Conservation (phyloP, 2,113 vertebrate species). For the Opisthocomus hoazin region DNA sequence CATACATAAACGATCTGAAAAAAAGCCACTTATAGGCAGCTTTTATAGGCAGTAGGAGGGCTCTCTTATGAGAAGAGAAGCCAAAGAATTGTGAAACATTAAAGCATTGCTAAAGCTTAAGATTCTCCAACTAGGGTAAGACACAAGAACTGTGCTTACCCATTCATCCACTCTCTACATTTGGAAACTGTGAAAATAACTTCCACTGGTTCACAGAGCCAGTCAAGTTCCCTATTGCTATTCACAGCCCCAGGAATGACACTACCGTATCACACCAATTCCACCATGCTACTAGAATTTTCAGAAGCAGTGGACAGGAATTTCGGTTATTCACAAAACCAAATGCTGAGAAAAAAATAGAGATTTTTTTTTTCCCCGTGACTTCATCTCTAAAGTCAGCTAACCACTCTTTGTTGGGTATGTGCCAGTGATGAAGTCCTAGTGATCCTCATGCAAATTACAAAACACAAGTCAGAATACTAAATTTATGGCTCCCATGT, state of each 20-base stretch:
- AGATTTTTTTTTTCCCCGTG: not conserved
- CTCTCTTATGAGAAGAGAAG: not conserved
- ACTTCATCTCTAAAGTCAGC: not conserved
- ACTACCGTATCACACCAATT: not conserved
- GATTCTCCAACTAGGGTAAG: not conserved
- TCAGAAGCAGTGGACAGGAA: not conserved
- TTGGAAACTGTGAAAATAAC: not conserved
- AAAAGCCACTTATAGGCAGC: not conserved
- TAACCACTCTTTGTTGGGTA: not conserved
- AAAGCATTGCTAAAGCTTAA: not conserved
- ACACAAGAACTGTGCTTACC: not conserved
- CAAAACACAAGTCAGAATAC: not conserved
- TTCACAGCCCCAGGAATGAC: not conserved
- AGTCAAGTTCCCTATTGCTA: not conserved
- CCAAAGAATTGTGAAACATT: not conserved
- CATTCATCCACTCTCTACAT: not conserved
- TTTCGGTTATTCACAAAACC: not conserved
- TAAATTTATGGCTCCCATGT: not conserved
- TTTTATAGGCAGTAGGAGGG: not conserved
- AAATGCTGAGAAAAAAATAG: not conserved
- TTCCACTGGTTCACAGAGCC: not conserved
- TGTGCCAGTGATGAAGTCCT: not conserved
- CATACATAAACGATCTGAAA: conserved; percentile 2
- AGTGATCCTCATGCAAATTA: not conserved
- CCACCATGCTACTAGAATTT: not conserved